Base-by-base conservation (phyloP, 2,113 vertebrate genomes). In the Rhinopithecus roxellana region DNA sequence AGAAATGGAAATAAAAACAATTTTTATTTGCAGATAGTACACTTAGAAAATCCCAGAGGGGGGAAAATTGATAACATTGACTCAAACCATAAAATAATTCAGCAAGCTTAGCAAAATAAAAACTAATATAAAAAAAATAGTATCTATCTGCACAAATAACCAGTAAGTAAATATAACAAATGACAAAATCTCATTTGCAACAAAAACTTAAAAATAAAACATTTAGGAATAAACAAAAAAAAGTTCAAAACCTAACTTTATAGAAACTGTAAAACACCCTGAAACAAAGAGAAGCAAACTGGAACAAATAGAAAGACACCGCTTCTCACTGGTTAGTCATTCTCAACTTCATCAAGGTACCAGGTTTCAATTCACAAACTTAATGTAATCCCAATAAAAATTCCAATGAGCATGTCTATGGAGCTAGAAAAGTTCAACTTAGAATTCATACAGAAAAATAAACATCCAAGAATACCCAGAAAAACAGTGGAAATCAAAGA, bases 311-410 rank as follows among this genome's bases (percentile, higher is more conserved):
- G 16, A n/a, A 80, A 40, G 7, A 32, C 16, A 77, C 88, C 35
- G 20, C 25, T 50, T 88, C 17, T 92, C 50, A 72, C 25, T 72
- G 1, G 17, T 72, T 70, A 55, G 12, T 27, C 17, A 45, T 20
- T 32, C n/a, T 86, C 23, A 89, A 38, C 38, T 25, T 93, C 59
- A 75, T 38, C 55, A 87, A 86, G n/a, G 8, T 69, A 32, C 45
- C 55, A 95, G 9, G 16, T 80, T 22, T 72, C 43, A 78, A 88
- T 43, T 90, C 90, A 90, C 38, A 83, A 70, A 78, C 50, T 50
- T 88, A 91, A 88, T 30, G 4, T 23, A 92, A 80, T 84, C 45
- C 32, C 25, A 84, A 59, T 69, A 92, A 95, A 83, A 96, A 61
- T 72, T 82, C 23, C 70, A 85, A 64, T 72, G 25, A 95, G 23